Evolutionary conservation across 2,888 invertebrate genomes (phyloP).

Genomic region (Cephus runcator): DNA sequence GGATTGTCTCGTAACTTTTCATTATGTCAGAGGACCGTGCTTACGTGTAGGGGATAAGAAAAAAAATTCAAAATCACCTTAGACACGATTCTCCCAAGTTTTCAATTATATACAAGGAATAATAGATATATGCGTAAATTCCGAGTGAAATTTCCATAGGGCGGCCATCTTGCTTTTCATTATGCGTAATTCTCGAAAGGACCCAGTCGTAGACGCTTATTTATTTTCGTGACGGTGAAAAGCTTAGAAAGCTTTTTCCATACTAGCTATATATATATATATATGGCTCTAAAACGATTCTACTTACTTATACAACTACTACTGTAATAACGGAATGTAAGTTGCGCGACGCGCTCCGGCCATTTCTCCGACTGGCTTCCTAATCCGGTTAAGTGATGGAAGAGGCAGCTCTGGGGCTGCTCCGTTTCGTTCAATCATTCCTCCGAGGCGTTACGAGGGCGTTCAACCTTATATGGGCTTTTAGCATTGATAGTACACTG

Average conservation of each 20-base stretch:
- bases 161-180: background rate
- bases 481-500: background rate
- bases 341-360: conserved; percentile 17
- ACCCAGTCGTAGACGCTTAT: background rate
- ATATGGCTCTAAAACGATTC: background rate
- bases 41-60: background rate
- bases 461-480: conserved; percentile 50
- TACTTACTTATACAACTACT: background rate
- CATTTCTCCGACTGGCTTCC: conserved; percentile 58
- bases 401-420: conserved; percentile 50
- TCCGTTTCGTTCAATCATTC: conserved; percentile 47
- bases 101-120: no score
- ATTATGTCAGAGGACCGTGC: background rate
- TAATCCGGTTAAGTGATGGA: conserved; percentile 59
- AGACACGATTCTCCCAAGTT: no score
- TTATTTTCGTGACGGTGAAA: background rate
- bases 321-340: background rate
- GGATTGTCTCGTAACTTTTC: background rate
- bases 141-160: background rate
- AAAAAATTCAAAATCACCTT: background rate
- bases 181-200: background rate
- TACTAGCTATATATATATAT: background rate
- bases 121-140: background rate
- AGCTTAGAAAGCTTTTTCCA: background rate
- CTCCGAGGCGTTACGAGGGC: conserved; percentile 55